A percentile compares a stretch with the other conserved stretches of the same genome.
These are phyloP conservation scores for Thymallus thymallus DNA, from an alignment of 2,113 vertebrate species.

Conservation along the genomic window DNA sequence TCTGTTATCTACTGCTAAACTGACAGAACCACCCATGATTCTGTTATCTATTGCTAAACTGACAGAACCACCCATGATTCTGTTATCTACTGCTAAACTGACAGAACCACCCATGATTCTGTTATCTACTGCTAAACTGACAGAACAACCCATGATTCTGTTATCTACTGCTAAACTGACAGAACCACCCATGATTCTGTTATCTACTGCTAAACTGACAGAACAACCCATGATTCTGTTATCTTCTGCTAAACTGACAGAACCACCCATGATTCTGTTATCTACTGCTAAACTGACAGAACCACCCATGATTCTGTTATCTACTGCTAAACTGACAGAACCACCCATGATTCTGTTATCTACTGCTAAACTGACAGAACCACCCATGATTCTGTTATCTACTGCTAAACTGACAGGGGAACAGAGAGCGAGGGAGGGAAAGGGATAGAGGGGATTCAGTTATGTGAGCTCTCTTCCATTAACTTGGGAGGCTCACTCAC, in stretches of 20 bases:
- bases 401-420: neutral
- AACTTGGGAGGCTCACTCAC: neutral
- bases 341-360: too few species aligned
- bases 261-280: neutral
- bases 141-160: neutral
- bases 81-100: slow-evolving; percentile 11
- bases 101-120: too few species aligned
- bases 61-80: too few species aligned
- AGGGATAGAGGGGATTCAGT: neutral
- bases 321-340: too few species aligned
- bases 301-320: too few species aligned
- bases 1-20: slow-evolving; percentile 12
- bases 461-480: neutral
- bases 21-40: too few species aligned
- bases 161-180: too few species aligned
- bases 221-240: neutral
- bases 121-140: slow-evolving; percentile 11
- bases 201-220: too few species aligned
- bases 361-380: too few species aligned
- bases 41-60: slow-evolving; percentile 11
- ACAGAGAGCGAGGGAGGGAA: neutral
- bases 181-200: neutral
- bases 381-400: neutral
- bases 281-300: too few species aligned
- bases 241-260: too few species aligned